Base-by-base conservation (phyloP, 2,888 invertebrate species). In the Lagria hirta region DNA sequence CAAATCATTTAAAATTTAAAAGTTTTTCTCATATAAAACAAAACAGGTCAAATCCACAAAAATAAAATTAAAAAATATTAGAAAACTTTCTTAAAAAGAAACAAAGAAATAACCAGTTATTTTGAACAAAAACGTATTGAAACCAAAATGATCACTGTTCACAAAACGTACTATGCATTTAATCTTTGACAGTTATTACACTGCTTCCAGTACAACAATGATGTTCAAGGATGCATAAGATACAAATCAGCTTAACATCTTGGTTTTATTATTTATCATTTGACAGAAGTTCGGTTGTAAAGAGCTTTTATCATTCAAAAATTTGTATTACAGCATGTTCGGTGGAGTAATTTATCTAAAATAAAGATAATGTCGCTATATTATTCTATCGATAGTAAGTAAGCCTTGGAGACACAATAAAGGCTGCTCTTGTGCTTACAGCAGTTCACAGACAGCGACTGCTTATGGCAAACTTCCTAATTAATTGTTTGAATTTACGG, bases 401-500 rank as follows among this genome's bases (percentile, higher is more conserved):
- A n/a, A n/a, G n/a, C n/a, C n/a, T n/a, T n/a, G n/a, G n/a, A n/a
- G n/a, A n/a, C n/a, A 51, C 59, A 54, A 62, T 58, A 58, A 58
- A 58, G 59, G 58, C 56, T 56, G 51, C 46, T 52, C 46, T 50
- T 53, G 55, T 51, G 51, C 46, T 53, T 54, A 51, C 55, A 49
- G 51, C 48, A 54, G 55, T 52, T 43, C 43, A 29, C 46, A 50
- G 49, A 48, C 45, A 44, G 53, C 52, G 32, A 21, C 43, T 48
- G 55, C 56, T 54, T 33, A 33, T 34, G 21, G 59, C 51, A 38
- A 55, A 64, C 56, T 62, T 58, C 47, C 58, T 63, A 64, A 66
- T 65, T 65, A 64, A 64, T 65, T 64, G 63, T 63, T 58, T 52
- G 56, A 63, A 64, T 62, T 62, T 61, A 61, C 58, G 60, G 56